These are phyloP conservation scores for Notoglanidium macrostoma DNA, from an alignment of 2,797 vertebrate species.

Conservation along the genomic window DNA sequence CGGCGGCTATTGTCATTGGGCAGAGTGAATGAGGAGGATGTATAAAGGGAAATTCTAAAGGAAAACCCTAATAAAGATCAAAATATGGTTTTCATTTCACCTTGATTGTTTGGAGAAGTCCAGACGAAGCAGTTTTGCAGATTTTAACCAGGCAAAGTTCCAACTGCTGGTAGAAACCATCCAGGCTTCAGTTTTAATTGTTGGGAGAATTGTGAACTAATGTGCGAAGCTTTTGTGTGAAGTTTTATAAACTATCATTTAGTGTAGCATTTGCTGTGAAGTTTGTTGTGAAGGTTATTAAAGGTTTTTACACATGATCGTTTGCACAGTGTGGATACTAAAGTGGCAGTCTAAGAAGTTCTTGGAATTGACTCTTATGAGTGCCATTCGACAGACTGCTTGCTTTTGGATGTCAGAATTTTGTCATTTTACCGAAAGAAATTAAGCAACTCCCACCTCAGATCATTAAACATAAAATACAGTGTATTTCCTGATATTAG, in stretches of 20 bases:
- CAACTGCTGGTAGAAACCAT: not conserved
- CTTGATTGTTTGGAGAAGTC: not conserved
- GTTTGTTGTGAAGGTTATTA: not conserved
- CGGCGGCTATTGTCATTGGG: not conserved
- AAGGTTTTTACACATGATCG: not conserved
- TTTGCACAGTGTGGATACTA: not conserved
- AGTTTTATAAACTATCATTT: not conserved
- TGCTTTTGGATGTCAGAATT: not conserved
- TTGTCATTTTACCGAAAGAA: not conserved
- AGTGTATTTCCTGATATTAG: not conserved
- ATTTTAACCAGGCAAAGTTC: not conserved
- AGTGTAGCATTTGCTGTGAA: not conserved
- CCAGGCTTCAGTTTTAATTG: not conserved
- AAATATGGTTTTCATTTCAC: not conserved
- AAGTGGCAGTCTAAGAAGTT: not conserved
- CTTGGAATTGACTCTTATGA: not conserved
- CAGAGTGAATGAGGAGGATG: no score
- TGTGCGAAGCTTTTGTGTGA: not conserved
- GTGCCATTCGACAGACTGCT: not conserved
- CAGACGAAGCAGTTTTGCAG: not conserved
- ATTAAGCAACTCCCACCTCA: not conserved
- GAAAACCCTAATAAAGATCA: no score
- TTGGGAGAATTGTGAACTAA: not conserved
- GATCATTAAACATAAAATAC: no score
- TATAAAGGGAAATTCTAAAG: not conserved